These are phyloP conservation scores for Platycheirus rosarum DNA, from an alignment of 2,888 invertebrate genomes.

Conservation along the genomic window DNA sequence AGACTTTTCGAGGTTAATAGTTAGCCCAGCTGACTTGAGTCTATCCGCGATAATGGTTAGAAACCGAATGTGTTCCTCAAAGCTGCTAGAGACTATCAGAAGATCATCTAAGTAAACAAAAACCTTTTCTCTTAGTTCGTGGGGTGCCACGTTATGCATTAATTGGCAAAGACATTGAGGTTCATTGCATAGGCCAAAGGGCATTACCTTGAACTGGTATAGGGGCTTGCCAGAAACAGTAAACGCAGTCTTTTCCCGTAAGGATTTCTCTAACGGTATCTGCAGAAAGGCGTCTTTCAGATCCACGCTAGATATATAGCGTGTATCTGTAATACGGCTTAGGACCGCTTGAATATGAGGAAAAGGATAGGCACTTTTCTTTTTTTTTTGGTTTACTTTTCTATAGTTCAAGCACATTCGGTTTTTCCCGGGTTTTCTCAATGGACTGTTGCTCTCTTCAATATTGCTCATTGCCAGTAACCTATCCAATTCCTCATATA, in stretches of 20 bases:
- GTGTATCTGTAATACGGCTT: slow-evolving; percentile 66
- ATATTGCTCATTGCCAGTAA: neutral
- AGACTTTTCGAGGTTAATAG: slow-evolving; percentile 32
- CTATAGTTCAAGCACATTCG: slow-evolving; percentile 76
- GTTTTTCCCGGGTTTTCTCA: slow-evolving; percentile 76
- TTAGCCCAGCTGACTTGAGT: slow-evolving; percentile 20
- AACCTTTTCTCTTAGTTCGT: slow-evolving; percentile 26
- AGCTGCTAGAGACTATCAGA: neutral
- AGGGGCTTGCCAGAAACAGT: slow-evolving; percentile 22
- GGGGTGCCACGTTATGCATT: slow-evolving; percentile 40
- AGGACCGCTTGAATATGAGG: slow-evolving; percentile 75
- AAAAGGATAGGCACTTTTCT: too few relatives aligned
- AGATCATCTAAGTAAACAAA: slow-evolving; percentile 69
- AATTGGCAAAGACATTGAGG: slow-evolving; percentile 52
- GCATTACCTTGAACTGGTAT: slow-evolving; percentile 39
- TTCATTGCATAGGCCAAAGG: slow-evolving; percentile 24
- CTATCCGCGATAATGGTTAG: slow-evolving; percentile 27
- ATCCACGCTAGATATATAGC: slow-evolving; percentile 63
- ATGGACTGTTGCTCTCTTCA: slow-evolving; percentile 73
- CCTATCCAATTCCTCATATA: slow-evolving; percentile 12
- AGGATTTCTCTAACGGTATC: neutral
- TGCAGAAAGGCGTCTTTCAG: slow-evolving; percentile 25
- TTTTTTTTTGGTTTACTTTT: slow-evolving; percentile 75
- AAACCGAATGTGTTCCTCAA: slow-evolving; percentile 42
- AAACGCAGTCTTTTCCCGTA: slow-evolving; percentile 16